Base-by-base conservation (phyloP, 1,140 invertebrate genomes). In the Bombus terrestris region DNA sequence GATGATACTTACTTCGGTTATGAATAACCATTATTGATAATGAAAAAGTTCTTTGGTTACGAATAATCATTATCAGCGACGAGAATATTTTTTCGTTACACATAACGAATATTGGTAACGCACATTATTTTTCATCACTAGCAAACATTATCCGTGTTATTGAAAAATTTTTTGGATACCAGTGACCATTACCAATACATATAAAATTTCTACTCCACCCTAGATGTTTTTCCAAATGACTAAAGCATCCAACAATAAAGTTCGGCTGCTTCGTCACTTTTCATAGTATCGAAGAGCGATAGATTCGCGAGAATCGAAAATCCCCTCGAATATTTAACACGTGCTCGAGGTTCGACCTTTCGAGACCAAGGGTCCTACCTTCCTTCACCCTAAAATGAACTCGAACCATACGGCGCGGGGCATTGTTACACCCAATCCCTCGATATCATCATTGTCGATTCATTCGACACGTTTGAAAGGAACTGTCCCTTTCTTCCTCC, bases 381-480 rank as follows among this genome's bases (percentile, higher is more conserved):
- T 78, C 25, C 4, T 59, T 13, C 32, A 64, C 73, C 53, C 80
- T 57, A 86, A 86, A 88, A 89, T 64, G 76, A 86, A 82, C 83
- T 88, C 13, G 78, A 86, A 84, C 84, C 72, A 84, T 77, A 81
- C 62, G 78, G 82, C 81, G 81, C 79, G 62, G 73, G 75, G 81
- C 85, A 88, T 92, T 90, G 87, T 91, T 88, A 89, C 75, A 69
- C 59, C 79, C 66, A 84, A 73, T 66, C 87, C 89, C 89, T 81
- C 88, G 77, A 87, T 86, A 86, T 90, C 88, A 84, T 86, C 89
- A 86, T 86, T 89, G 88, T 88, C 89, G 91, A 92, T 91, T 92
- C 91, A 88, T 92, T 92, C 91, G 88, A 88, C 68, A 87, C 59
- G 83, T 74, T 53, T 90, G 89, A 92, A 92, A 89, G 68, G 89